Conservation (phyloP, 1,140 invertebrate genomes). For the Neodiprion fabricii region DNA sequence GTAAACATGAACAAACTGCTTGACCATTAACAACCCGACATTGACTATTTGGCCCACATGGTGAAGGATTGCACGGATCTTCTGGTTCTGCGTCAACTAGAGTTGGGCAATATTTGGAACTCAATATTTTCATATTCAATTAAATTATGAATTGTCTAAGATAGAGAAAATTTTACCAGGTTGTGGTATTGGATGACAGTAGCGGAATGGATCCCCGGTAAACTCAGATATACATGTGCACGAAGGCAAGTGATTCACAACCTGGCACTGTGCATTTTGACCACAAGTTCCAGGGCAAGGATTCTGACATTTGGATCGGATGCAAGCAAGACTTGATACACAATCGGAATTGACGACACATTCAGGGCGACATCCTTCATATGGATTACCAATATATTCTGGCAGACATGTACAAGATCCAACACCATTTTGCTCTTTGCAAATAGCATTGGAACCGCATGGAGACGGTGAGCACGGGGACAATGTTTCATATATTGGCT, state of each 20-base stretch:
- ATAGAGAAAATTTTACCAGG: slow-evolving; percentile 26
- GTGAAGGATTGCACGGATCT: slow-evolving; percentile 68
- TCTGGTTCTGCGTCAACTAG: slow-evolving; percentile 48
- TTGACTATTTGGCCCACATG: slow-evolving; percentile 72
- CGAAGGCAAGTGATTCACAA: slow-evolving; percentile 64
- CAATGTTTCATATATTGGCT: slow-evolving; percentile 34
- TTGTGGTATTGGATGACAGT: slow-evolving; percentile 49
- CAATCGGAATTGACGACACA: slow-evolving; percentile 62
- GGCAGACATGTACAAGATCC: slow-evolving; percentile 66
- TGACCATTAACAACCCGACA: slow-evolving; percentile 67
- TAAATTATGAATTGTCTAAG: background rate
- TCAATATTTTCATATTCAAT: slow-evolving; percentile 22
- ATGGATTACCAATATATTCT: slow-evolving; percentile 63
- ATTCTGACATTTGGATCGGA: slow-evolving; percentile 59
- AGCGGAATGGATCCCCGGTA: slow-evolving; percentile 64
- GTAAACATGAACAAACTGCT: slow-evolving; percentile 70
- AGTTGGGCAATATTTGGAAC: slow-evolving; percentile 22
- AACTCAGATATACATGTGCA: slow-evolving; percentile 66
- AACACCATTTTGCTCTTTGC: slow-evolving; percentile 58
- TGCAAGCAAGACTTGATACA: slow-evolving; percentile 54
- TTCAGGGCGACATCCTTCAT: slow-evolving; percentile 59
- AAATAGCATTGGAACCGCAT: slow-evolving; percentile 62
- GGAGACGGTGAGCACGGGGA: slow-evolving; percentile 58
- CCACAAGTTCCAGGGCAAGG: slow-evolving; percentile 64
- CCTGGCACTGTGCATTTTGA: slow-evolving; percentile 63